Evolutionary conservation across 1,140 invertebrate genomes (phyloP).

Genomic region (Euura lappo): DNA sequence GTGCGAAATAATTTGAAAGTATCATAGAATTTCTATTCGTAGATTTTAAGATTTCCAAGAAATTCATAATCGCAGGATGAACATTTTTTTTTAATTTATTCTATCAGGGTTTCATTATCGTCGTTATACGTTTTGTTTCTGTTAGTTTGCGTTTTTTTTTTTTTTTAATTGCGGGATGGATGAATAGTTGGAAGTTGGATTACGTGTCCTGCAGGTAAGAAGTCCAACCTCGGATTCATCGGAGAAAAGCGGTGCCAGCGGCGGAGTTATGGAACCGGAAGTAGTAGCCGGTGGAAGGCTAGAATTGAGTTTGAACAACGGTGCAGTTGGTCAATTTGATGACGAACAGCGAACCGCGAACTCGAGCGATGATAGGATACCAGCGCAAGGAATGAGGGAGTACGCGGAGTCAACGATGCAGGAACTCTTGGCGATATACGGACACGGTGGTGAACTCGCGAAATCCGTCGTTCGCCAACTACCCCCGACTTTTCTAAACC

Average conservation of each 20-base stretch:
- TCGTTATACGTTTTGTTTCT: background rate
- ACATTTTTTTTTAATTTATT: no score
- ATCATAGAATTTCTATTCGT: no score
- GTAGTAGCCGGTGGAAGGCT: slow-evolving; percentile 42
- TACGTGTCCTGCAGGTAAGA: slow-evolving; percentile 36
- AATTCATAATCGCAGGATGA: no score
- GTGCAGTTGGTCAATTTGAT: slow-evolving; percentile 15
- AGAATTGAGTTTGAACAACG: slow-evolving; percentile 22
- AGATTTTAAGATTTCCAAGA: no score
- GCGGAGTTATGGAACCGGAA: slow-evolving; percentile 41
- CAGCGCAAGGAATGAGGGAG: slow-evolving; percentile 62
- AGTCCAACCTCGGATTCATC: slow-evolving; percentile 58
- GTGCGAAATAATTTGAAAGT: no score
- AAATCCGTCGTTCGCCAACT: slow-evolving; percentile 58
- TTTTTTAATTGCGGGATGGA: background rate
- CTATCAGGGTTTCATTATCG: no score
- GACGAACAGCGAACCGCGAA: slow-evolving; percentile 26
- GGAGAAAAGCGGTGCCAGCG: slow-evolving; percentile 52
- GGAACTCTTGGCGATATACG: slow-evolving; percentile 68
- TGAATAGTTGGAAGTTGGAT: slow-evolving; percentile 1
- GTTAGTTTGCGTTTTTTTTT: background rate
- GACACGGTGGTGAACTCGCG: slow-evolving; percentile 58
- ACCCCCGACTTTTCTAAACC: slow-evolving; percentile 55
- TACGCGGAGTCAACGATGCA: slow-evolving; percentile 71
- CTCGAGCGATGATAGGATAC: slow-evolving; percentile 43